phyloP scores from a whole-genome alignment of 2,113 vertebrate species.

The Struthio camelus region DNA sequence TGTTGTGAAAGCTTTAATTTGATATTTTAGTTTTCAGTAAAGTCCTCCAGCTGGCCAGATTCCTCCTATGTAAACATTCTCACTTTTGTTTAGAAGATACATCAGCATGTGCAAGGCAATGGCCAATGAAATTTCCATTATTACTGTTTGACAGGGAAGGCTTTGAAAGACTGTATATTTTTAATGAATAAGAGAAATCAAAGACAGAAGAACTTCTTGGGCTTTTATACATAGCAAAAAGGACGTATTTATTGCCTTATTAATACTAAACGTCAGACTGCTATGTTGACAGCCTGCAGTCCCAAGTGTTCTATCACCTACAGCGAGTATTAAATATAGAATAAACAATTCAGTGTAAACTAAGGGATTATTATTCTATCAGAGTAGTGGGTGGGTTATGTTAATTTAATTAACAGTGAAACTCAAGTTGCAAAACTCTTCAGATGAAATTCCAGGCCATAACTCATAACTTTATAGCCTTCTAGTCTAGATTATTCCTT shows the following conservation, averaged over 20 bases:
- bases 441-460: slow-evolving; percentile 22
- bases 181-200: slow-evolving; percentile 19
- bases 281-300: background rate
- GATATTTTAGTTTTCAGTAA: background rate
- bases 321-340: slow-evolving; percentile 37
- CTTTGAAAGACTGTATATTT: slow-evolving; percentile 29
- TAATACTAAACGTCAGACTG: background rate
- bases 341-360: slow-evolving; percentile 30
- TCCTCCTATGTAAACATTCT: slow-evolving; percentile 29
- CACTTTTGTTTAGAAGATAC: slow-evolving; percentile 1
- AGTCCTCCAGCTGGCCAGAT: slow-evolving; percentile 7
- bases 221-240: background rate
- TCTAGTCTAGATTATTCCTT: background rate
- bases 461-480: slow-evolving; percentile 29
- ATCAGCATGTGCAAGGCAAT: background rate
- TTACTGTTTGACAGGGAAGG: background rate
- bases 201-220: background rate
- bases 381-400: background rate
- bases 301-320: slow-evolving; percentile 39
- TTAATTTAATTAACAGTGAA: slow-evolving; percentile 44
- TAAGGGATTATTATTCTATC: slow-evolving; percentile 5
- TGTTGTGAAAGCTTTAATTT: slow-evolving; percentile 28
- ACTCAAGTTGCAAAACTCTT: background rate
- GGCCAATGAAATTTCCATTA: slow-evolving; percentile 29
- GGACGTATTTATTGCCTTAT: slow-evolving; percentile 20